A percentile compares a stretch with the other conserved stretches of the same genome.
phyloP scores from a whole-genome alignment of 1,140 invertebrate genomes.

The Drosophila baimaii region DNA sequence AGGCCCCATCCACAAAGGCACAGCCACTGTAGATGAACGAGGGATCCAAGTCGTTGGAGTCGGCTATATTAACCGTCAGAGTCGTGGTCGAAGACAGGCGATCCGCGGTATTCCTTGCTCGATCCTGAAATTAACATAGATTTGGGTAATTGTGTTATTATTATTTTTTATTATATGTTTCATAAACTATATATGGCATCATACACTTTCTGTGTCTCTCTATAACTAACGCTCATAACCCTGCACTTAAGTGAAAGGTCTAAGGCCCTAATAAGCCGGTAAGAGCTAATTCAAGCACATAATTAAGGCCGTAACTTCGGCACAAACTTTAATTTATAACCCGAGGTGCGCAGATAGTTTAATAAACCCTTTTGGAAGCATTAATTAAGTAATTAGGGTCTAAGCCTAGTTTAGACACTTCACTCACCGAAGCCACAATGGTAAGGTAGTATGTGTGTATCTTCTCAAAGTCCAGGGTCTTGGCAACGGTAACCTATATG shows the following conservation, averaged over 20 bases:
- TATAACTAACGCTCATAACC: background rate
- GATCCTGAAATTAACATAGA: conserved; percentile 87
- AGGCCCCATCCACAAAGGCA: conserved; percentile 90
- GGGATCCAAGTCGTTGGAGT: conserved; percentile 95
- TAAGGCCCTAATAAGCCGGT: conserved; percentile 14
- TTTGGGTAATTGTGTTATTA: background rate
- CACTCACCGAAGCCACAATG: conserved; percentile 94
- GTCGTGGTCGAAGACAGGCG: conserved; percentile 93
- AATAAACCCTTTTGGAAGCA: conserved; percentile 18
- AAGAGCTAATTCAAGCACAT: conserved; percentile 13
- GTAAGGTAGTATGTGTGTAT: conserved; percentile 95
- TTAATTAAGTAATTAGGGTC: conserved; percentile 40
- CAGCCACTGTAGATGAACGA: conserved; percentile 94
- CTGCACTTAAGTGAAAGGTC: conserved; percentile 24
- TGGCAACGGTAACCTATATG: conserved; percentile 90
- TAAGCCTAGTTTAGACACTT: conserved; percentile 2
- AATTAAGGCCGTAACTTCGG: conserved; percentile 16
- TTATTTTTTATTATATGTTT: background rate
- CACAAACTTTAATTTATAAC: conserved; percentile 19
- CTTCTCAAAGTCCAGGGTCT: conserved; percentile 94
- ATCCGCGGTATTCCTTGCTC: conserved; percentile 90
- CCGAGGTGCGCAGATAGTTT: conserved; percentile 4
- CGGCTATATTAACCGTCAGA: conserved; percentile 92
- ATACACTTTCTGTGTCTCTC: background rate
- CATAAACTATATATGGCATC: conserved; percentile 1